These are phyloP conservation scores for Labeo calbasu DNA, from an alignment of 2,797 vertebrate genomes.

Conservation along the genomic window DNA sequence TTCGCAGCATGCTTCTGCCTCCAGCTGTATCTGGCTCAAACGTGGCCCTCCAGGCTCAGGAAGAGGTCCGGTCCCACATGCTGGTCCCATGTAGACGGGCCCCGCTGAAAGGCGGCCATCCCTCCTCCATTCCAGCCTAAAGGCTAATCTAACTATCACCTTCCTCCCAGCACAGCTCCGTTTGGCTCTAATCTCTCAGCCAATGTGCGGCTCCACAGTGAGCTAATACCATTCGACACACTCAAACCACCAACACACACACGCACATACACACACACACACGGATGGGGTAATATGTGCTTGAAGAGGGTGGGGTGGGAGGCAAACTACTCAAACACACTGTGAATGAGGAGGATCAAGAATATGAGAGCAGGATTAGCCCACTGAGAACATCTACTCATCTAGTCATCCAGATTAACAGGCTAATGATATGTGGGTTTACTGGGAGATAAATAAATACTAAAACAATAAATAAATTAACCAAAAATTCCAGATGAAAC, in stretches of 20 bases:
- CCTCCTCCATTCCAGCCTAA: conserved; percentile 28
- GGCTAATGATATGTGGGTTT: conserved; percentile 36
- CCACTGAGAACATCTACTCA: conserved; percentile 46
- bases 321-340: conserved; percentile 28
- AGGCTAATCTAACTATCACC: conserved; percentile 56
- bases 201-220: conserved; percentile 69
- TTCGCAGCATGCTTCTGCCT: conserved; percentile 19
- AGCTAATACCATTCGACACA: conserved; percentile 81
- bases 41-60: conserved; percentile 6
- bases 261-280: conserved; percentile 10
- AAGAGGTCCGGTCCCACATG: conserved; percentile 23
- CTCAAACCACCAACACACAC: conserved; percentile 60
- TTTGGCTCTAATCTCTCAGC: conserved; percentile 60
- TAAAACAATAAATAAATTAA: background rate
- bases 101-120: conserved; percentile 11
- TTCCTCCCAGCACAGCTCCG: conserved; percentile 69
- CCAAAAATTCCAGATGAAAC: conserved; percentile 5
- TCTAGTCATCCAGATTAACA: conserved; percentile 42
- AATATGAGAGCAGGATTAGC: conserved; percentile 42
- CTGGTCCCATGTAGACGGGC: conserved; percentile 10
- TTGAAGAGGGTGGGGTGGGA: conserved; percentile 18
- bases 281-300: conserved; percentile 51
- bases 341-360: conserved; percentile 41
- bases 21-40: conserved; percentile 7
- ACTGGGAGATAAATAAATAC: background rate